phyloP scores from a whole-genome alignment of 2,113 vertebrate genomes.

The Austrofundulus limnaeus region DNA sequence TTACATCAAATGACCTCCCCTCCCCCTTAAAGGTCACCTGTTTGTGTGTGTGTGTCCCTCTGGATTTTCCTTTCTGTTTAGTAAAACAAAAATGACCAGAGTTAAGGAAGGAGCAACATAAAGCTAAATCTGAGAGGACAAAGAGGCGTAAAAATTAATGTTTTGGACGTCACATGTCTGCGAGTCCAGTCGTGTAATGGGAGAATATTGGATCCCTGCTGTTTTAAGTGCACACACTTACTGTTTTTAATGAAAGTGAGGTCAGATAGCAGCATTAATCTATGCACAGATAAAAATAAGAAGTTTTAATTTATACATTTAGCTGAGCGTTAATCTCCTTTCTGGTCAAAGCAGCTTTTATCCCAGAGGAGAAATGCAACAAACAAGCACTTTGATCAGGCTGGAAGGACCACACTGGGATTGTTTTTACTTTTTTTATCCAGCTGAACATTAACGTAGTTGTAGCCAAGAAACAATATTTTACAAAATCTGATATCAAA shows the following conservation, averaged over 20 bases:
- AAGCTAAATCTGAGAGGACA: not conserved
- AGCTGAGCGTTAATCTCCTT: conserved; percentile 62
- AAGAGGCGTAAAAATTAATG: not conserved
- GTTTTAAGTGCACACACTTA: conserved; percentile 2
- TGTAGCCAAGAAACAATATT: too few species aligned
- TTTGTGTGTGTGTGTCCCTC: conserved; percentile 42
- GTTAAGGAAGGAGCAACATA: not conserved
- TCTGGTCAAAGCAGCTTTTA: conserved; percentile 67
- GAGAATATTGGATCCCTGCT: conserved; percentile 18
- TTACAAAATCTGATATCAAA: too few species aligned
- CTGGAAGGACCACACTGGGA: not conserved
- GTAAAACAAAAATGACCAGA: conserved; percentile 9
- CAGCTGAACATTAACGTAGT: too few species aligned
- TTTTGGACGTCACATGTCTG: not conserved
- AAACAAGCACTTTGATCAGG: conserved; percentile 53
- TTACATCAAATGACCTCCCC: conserved; percentile 48
- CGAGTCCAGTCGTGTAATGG: not conserved
- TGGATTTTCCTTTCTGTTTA: not conserved
- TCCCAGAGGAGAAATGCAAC: conserved; percentile 19
- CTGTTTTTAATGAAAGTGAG: conserved; percentile 26
- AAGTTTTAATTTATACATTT: conserved; percentile 50
- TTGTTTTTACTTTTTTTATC: not conserved
- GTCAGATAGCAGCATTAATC: conserved; percentile 27
- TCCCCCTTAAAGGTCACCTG: conserved; percentile 55
- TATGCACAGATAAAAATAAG: not conserved